Base-by-base conservation (phyloP, 2,113 vertebrate genomes). In the Columba janthina region DNA sequence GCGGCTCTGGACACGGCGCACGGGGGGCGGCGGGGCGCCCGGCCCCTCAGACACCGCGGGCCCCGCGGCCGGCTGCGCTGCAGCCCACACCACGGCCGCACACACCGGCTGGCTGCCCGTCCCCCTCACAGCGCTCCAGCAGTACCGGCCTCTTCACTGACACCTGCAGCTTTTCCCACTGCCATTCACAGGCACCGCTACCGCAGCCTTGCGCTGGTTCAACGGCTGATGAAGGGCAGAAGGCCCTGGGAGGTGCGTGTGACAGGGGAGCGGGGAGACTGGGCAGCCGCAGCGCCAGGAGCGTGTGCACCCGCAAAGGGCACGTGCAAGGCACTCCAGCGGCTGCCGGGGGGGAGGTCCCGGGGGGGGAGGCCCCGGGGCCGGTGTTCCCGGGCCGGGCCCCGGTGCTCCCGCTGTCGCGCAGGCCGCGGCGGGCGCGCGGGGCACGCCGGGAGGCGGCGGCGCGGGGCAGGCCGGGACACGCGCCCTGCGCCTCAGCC, bases 381-480 rank as follows among this genome's bases (percentile, higher is more conserved):
- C 20, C 25, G 18, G 38, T 24, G 18, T 5, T 42, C 10, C 19
- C 10, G 14, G 4, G 11, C 20, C 25, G 10, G 40, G 28, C 9
- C 3, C 26, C 75, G 14, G 11, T 14, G 40, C 13, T 50, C 21
- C 44, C 44, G 44, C 18, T 46, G 44, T 10, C 44, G 44, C 28
- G 7, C 51, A 75, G 71, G 62, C 62, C 70, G 25, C 70, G 3
- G 10, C 31, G 5, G 31, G 38, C 61, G 51, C 92, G 90, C 90
- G 10, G 5, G 2, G 93, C 72, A 92, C 0, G 91, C 42, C 78
- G 92, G 91, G 88, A 96, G 19, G 31, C 42, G 31, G 3, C 24
- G 53, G 46, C 94, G 96, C 96, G 34, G 26, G 9, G 96, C 82
- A 96, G 4, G 88, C 88, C 34, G 96, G 96, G 91, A 88, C 16